phyloP scores from a whole-genome alignment of 2,797 vertebrate genomes.

The Aeoliscus strigatus region DNA sequence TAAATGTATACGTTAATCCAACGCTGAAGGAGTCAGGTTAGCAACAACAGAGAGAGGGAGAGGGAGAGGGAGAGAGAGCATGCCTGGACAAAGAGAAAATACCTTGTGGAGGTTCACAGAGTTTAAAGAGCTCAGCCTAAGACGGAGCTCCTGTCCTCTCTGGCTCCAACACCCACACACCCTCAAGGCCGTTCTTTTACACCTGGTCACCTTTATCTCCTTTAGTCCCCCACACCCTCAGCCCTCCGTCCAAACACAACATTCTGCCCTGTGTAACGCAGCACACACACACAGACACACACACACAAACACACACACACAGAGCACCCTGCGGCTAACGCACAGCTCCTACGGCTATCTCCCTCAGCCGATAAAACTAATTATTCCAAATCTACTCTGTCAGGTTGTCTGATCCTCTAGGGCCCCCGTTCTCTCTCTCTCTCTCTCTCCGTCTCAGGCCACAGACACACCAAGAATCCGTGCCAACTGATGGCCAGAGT shows the following conservation, averaged over 20 bases:
- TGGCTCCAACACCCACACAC: constrained; percentile 45
- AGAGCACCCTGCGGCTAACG: constrained; percentile 51
- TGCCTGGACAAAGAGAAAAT: constrained; percentile 78
- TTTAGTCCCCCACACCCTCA: constrained; percentile 37
- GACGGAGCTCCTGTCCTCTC: constrained; percentile 67
- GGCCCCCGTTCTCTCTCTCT: constrained; percentile 36
- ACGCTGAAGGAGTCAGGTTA: constrained; percentile 44
- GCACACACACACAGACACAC: constrained; percentile 15
- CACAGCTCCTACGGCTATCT: constrained; percentile 55
- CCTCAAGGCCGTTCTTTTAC: constrained; percentile 67
- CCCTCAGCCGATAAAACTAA: constrained; percentile 66
- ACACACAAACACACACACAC: constrained; percentile 13
- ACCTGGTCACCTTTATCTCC: constrained; percentile 75
- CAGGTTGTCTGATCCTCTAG: constrained; percentile 64
- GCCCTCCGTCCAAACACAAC: constrained; percentile 26
- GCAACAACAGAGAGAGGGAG: constrained; percentile 44
- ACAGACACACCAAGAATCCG: constrained; percentile 32
- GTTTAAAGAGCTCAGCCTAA: constrained; percentile 75
- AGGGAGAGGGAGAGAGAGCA: constrained; percentile 53
- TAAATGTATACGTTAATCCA: too few relatives aligned
- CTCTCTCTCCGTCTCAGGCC: constrained; percentile 31
- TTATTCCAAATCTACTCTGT: constrained; percentile 71
- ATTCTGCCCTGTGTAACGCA: constrained; percentile 27
- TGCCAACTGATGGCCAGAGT: constrained; percentile 44
- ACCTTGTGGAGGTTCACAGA: constrained; percentile 67